Conservation (phyloP, 2,797 vertebrate genomes). For the Iguana delicatissima region DNA sequence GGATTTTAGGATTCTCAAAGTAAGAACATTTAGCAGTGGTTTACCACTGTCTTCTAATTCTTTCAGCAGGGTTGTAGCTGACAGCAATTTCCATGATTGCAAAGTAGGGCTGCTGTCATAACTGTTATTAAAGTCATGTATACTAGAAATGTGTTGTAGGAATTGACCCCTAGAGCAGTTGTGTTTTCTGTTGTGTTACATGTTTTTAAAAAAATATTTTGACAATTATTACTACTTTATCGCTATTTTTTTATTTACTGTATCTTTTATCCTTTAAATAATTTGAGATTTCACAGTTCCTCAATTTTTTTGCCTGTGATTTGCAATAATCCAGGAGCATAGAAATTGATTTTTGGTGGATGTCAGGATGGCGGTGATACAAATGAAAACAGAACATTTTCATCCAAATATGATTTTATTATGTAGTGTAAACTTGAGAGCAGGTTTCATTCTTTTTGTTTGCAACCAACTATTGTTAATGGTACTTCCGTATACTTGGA, state of each 20-base stretch:
- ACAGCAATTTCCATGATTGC: neutral
- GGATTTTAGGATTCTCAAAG: no score
- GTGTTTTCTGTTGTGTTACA: neutral
- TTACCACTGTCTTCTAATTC: no score
- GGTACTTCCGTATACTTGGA: neutral
- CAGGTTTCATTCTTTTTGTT: neutral
- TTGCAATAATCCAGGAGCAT: no score
- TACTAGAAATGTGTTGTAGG: no score
- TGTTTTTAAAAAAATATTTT: neutral
- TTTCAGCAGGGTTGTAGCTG: neutral
- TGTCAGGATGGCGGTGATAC: no score
- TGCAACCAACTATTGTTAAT: neutral
- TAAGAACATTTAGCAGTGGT: no score
- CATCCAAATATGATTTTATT: neutral
- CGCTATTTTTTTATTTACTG: neutral
- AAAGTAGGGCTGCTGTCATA: neutral
- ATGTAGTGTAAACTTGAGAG: neutral
- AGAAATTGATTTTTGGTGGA: neutral
- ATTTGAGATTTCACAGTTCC: constrained; percentile 28
- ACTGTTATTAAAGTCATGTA: neutral
- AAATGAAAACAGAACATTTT: neutral
- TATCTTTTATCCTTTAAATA: neutral
- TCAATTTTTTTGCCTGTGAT: neutral
- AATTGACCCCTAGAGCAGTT: neutral
- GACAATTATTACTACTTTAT: neutral